phyloP scores from a whole-genome alignment of 2,113 vertebrate genomes.

The Poecile atricapillus region DNA sequence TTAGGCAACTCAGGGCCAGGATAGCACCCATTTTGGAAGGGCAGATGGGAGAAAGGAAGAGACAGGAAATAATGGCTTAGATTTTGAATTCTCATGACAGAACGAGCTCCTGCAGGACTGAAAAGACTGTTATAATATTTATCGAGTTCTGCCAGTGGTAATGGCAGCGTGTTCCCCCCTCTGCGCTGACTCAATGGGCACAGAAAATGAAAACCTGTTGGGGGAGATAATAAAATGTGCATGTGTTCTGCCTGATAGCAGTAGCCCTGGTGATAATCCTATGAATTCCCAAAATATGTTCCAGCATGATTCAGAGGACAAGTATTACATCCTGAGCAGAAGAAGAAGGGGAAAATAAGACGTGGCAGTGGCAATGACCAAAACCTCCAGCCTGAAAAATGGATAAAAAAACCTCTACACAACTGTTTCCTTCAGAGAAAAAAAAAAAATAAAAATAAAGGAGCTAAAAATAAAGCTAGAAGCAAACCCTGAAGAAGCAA shows the following conservation, averaged over 20 bases:
- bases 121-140: constrained; percentile 12
- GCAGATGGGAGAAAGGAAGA: not conserved
- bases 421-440: not conserved
- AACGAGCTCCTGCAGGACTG: not conserved
- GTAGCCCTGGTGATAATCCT: constrained; percentile 65
- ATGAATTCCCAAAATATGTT: constrained; percentile 55
- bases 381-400: not conserved
- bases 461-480: not conserved
- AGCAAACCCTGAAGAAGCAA: not conserved
- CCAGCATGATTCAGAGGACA: constrained; percentile 33
- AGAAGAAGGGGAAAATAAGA: not conserved
- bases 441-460: no score
- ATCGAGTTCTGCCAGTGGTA: not conserved
- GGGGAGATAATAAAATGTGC: constrained; percentile 63
- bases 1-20: not conserved
- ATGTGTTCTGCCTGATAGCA: constrained; percentile 63
- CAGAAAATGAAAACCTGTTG: constrained; percentile 59
- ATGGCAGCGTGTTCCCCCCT: constrained; percentile 6
- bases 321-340: not conserved
- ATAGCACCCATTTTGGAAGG: not conserved
- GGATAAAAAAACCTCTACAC: not conserved
- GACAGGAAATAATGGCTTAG: not conserved
- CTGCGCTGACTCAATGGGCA: constrained; percentile 33
- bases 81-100: constrained; percentile 1
- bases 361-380: not conserved